Base-by-base conservation (phyloP, 2,797 vertebrate genomes). In the Alcedo atthis region DNA sequence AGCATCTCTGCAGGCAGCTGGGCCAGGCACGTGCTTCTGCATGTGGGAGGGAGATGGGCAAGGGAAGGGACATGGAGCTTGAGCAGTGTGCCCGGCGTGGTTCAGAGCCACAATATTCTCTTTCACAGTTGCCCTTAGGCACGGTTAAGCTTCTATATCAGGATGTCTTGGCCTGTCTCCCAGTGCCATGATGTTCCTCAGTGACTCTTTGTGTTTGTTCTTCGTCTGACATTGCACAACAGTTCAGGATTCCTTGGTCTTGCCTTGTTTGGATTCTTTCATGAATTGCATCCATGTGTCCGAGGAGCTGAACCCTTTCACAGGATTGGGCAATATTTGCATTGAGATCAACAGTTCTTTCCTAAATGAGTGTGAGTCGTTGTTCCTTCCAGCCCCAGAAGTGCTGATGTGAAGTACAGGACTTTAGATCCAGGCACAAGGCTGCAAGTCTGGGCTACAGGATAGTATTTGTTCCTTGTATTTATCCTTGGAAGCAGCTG, bases 251-350 rank as follows among this genome's bases (percentile, higher is more conserved):
- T 90, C 90, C 92, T 89, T 71, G 46, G 70, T 85, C 78, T 58
- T 40, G 83, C 85, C 66, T 62, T 24, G 68, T 91, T 82, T 84
- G 86, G 91, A 32, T 69, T 33, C 57, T 62, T 83, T 32, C 58
- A 54, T 61, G 75, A 87, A 45, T 63, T 91, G 58, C 81, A 87
- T 58, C 87, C 73, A 4, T 37, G 77, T 55, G 89, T 86, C 63
- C 2, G 0, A 81, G 70, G 54, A 55, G 3, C 68, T 3, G 67
- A 80, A 64, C 57, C 85, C 58, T 95, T 87, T 94, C 68, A 25
- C 93, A 75, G 6, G 5, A 7, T 94, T 92, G 88, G 94, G 93
- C 84, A 96, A 94, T 90, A 21, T 71, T 61, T 92, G 83, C 35
- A 7, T 58, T 51, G 2, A 66, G 81, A 71, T 43, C 46, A 87